These are phyloP conservation scores for Vanessa cardui DNA, from an alignment of 2,888 invertebrate species.

Conservation along the genomic window DNA sequence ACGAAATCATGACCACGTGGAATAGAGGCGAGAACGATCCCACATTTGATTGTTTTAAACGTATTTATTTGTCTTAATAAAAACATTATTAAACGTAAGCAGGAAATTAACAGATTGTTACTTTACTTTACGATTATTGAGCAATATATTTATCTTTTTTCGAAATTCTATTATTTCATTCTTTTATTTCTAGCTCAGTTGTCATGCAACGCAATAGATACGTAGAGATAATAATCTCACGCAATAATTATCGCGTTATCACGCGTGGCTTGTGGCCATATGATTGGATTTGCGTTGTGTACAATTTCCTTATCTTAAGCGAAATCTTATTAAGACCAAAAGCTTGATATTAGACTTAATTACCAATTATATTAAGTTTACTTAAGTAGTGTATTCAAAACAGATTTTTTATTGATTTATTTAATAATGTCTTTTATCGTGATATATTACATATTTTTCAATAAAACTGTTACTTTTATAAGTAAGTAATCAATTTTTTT, in stretches of 20 bases:
- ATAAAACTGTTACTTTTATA: no score
- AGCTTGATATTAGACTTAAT: conserved; percentile 11
- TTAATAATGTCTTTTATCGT: no score
- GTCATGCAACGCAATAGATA: conserved; percentile 12
- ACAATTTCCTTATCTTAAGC: conserved; percentile 25
- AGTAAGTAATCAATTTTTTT: no score
- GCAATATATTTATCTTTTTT: no score
- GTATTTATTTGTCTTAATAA: no score
- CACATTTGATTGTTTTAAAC: no score
- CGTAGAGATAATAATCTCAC: neutral
- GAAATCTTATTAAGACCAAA: conserved; percentile 20
- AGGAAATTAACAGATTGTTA: no score
- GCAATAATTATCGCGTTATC: conserved; percentile 24
- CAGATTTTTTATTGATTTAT: neutral
- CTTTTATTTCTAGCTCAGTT: neutral
- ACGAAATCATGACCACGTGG: no score
- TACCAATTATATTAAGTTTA: neutral
- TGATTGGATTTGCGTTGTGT: conserved; percentile 24
- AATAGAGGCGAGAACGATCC: no score
- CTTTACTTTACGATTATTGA: no score
- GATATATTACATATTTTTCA: neutral
- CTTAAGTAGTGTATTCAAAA: neutral
- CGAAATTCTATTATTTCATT: no score
- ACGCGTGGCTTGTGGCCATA: conserved; percentile 17
- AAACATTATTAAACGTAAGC: no score